Evolutionary conservation across 2,888 invertebrate species (phyloP).

Genomic region (Meloe dianella): DNA sequence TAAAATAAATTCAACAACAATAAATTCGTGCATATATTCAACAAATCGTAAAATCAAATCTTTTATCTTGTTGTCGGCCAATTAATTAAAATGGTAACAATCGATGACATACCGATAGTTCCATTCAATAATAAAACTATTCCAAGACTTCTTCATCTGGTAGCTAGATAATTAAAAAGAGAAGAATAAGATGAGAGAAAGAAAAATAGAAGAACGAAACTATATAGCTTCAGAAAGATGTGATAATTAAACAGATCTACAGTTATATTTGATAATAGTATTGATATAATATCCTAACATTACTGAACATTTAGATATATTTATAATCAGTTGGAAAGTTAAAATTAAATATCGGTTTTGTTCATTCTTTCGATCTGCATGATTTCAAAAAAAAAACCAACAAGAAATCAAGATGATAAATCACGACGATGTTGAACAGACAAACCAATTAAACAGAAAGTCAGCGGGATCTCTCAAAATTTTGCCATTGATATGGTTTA

Average conservation of each 20-base stretch:
- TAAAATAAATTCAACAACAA: not conserved
- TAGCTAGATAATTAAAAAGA: not conserved
- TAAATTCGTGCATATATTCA: not conserved
- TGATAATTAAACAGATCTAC: conserved; percentile 1
- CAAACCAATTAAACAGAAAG: conserved; percentile 9
- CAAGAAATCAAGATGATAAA: not conserved
- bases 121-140: conserved; percentile 6
- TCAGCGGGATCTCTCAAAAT: conserved; percentile 10
- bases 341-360: not conserved
- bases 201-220: not conserved
- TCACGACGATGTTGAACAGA: conserved; percentile 7
- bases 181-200: not conserved
- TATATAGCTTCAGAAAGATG: not conserved
- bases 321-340: not conserved
- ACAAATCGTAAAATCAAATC: conserved; percentile 1
- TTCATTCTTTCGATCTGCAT: too few species aligned
- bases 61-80: conserved; percentile 2
- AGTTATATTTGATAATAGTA: conserved; percentile 7
- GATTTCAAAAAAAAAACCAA: too few species aligned
- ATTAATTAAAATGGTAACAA: conserved; percentile 7
- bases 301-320: not conserved
- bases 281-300: not conserved
- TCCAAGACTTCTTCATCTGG: not conserved
- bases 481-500: conserved; percentile 12
- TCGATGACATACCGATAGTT: conserved; percentile 8